Conservation (phyloP, 2,113 vertebrate genomes). For the Blennius ocellaris region DNA sequence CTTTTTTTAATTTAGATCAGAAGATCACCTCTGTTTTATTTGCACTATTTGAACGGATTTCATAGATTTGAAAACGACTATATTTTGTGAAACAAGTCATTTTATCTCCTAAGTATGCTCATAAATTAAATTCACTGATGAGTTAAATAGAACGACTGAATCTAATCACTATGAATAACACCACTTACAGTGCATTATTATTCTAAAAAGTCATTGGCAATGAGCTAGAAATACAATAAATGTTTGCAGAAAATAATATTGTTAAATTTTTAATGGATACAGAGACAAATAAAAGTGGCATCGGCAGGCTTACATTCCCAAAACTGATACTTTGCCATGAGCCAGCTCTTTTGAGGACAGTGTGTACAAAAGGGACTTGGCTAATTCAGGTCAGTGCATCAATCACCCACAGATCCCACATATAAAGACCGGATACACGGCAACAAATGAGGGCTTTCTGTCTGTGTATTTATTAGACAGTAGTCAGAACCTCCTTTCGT, state of each 20-base stretch:
- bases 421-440: constrained; percentile 49
- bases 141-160: constrained; percentile 44
- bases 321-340: constrained; percentile 12
- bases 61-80: constrained; percentile 60
- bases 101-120: constrained; percentile 28
- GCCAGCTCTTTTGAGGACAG: not conserved
- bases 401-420: constrained; percentile 39
- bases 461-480: constrained; percentile 81
- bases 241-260: constrained; percentile 12
- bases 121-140: constrained; percentile 37
- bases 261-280: constrained; percentile 33
- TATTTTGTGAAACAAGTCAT: constrained; percentile 27
- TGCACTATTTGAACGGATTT: constrained; percentile 36
- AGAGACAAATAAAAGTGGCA: constrained; percentile 36
- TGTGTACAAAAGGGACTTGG: constrained; percentile 13
- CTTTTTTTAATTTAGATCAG: constrained; percentile 35
- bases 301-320: not conserved
- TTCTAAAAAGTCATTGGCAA: constrained; percentile 25
- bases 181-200: constrained; percentile 45
- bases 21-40: constrained; percentile 46
- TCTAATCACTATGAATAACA: constrained; percentile 45
- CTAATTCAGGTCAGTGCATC: constrained; percentile 25
- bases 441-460: constrained; percentile 70
- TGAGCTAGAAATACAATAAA: constrained; percentile 50
- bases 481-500: constrained; percentile 80